A percentile compares a stretch with the other conserved stretches of the same genome.
Conservation (phyloP, 2,888 invertebrate species). For the Neoaliturus tenellus region DNA sequence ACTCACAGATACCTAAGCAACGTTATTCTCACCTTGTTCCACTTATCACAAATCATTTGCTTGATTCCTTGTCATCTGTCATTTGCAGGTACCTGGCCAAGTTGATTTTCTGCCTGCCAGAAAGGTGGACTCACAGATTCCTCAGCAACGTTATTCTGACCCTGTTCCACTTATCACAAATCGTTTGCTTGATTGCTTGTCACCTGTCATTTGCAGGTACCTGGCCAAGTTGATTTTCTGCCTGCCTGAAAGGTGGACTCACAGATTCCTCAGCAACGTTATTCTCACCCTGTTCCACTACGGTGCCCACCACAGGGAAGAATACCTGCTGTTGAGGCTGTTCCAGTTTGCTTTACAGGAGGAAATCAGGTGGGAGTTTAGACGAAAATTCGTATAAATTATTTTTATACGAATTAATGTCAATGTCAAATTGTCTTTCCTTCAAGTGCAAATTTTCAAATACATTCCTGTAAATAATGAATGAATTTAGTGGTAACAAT, state of each 20-base stretch:
- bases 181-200: too few relatives aligned
- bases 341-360: slow-evolving; percentile 84
- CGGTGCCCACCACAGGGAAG: slow-evolving; percentile 84
- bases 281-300: slow-evolving; percentile 86
- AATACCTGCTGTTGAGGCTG: slow-evolving; percentile 83
- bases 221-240: slow-evolving; percentile 83
- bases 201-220: slow-evolving; percentile 71
- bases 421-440: too few relatives aligned
- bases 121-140: slow-evolving; percentile 83
- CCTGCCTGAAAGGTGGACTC: slow-evolving; percentile 82
- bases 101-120: slow-evolving; percentile 83
- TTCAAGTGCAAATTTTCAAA: too few relatives aligned
- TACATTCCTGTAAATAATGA: too few relatives aligned
- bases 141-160: slow-evolving; percentile 85
- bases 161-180: slow-evolving; percentile 85
- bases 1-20: slow-evolving; percentile 84
- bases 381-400: too few relatives aligned
- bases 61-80: not conserved
- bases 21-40: slow-evolving; percentile 84
- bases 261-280: slow-evolving; percentile 84
- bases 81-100: slow-evolving; percentile 78
- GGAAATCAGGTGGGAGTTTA: slow-evolving; percentile 77
- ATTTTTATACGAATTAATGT: too few relatives aligned
- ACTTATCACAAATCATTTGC: too few relatives aligned
- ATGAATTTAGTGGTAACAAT: too few relatives aligned